phyloP scores from a whole-genome alignment of 2,797 vertebrate genomes.

The Onychomys torridus region DNA sequence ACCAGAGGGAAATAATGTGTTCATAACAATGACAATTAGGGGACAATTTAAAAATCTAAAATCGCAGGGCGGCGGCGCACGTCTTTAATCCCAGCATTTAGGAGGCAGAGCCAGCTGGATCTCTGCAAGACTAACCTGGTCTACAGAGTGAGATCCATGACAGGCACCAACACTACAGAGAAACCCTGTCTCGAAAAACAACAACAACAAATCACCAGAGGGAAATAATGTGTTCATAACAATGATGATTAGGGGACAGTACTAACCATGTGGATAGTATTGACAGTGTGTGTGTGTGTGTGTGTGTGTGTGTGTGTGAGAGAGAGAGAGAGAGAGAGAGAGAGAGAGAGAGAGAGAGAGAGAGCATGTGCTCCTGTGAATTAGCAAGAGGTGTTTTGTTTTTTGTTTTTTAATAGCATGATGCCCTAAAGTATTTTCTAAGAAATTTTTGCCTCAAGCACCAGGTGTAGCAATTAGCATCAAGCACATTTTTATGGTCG shows the following conservation, averaged over 20 bases:
- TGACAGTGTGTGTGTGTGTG: background rate
- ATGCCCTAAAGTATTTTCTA: slow-evolving; percentile 48
- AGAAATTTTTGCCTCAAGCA: slow-evolving; percentile 32
- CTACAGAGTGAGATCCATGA: too few species aligned
- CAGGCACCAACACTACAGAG: too few species aligned
- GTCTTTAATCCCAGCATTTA: too few species aligned
- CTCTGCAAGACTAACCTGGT: too few species aligned
- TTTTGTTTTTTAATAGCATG: background rate
- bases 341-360: too few species aligned
- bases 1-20: background rate
- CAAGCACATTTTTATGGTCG: background rate
- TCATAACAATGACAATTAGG: background rate
- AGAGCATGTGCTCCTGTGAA: background rate
- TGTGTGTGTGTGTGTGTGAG: background rate
- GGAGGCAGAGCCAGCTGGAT: too few species aligned
- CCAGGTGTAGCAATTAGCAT: background rate
- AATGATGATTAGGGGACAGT: background rate
- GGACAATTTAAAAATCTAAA: background rate
- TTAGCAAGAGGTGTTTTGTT: background rate
- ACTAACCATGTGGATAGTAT: too few species aligned
- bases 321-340: too few species aligned
- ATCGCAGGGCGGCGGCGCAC: too few species aligned
- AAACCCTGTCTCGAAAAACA: background rate
- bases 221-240: background rate
- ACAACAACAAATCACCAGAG: background rate